Evolutionary conservation across 2,797 vertebrate species (phyloP), one percentile per base, ranked within the genome.

Genomic region (Eupleurogrammus muticus): DNA sequence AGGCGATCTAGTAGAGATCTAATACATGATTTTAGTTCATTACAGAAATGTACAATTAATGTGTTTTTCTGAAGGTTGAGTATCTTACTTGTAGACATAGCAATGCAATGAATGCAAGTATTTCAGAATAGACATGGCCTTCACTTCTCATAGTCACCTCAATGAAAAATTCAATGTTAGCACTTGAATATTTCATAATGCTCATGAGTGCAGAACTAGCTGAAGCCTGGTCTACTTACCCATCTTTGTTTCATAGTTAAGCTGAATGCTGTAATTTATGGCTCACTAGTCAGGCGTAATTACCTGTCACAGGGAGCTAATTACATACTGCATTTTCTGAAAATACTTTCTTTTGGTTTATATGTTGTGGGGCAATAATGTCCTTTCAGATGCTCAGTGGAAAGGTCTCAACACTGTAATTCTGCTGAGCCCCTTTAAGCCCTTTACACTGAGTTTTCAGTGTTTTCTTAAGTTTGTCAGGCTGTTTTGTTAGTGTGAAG

Each of bases 81-180:
- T 10, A 0, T 47, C 3, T 3, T 16, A 13, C 21, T 38, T 61
- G 28, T 38, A 63, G 19, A 6, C 28, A 24, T 2, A n/a, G 2
- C 13, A 14, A 34, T 32, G 42, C 55, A 1, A 46, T 38, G 42
- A 58, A 67, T 80, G n/a, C 68, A 62, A 24, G 47, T 24, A 69
- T 77, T 81, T 77, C 52, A 44, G 24, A 71, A 34, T 44, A 81
- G 74, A 44, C 60, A n/a, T 58, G 49, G 73, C 62, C 64, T 82
- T 90, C 58, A 77, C 76, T 79, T 87, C 66, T 90, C 70, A 79
- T 82, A 82, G 73, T 90, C 79, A 72, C 84, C 87, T 60, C 77
- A 72, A 90, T 93, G 70, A 91, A 92, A 91, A 81, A 91, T 92
- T 85, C 57, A 92, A 84, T 85, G 85, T 82, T 76, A 36, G 35